These are phyloP conservation scores for Chrysina gloriosa DNA, from an alignment of 2,888 invertebrate genomes.

Conservation along the genomic window DNA sequence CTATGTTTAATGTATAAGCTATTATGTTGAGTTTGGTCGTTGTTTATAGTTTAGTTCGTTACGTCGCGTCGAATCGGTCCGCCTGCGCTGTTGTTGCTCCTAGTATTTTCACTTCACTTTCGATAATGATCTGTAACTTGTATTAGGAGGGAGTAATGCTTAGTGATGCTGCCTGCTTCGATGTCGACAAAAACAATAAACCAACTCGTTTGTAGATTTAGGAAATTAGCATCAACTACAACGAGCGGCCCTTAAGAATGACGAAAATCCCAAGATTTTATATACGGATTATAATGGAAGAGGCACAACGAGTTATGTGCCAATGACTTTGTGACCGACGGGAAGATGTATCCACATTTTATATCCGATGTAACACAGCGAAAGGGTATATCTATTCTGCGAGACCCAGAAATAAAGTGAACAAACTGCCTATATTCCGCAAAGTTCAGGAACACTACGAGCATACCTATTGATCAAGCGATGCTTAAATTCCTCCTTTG, in stretches of 20 bases:
- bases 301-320: constrained; percentile 16
- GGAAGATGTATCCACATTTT: constrained; percentile 11
- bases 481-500: too few relatives aligned
- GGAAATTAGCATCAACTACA: constrained; percentile 55
- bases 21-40: constrained; percentile 63
- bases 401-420: too few relatives aligned
- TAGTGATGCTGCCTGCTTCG: constrained; percentile 22
- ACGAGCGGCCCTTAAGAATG: not conserved
- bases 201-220: constrained; percentile 56
- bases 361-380: constrained; percentile 12
- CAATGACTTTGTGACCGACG: constrained; percentile 20
- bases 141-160: constrained; percentile 42
- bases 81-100: constrained; percentile 56
- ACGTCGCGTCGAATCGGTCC: constrained; percentile 53
- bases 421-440: too few relatives aligned
- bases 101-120: constrained; percentile 55
- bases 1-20: constrained; percentile 64
- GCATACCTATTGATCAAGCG: too few relatives aligned
- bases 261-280: not conserved
- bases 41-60: constrained; percentile 63
- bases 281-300: constrained; percentile 22
- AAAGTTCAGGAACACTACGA: too few relatives aligned
- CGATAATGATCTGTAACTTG: constrained; percentile 60
- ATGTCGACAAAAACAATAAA: constrained; percentile 55
- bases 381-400: too few relatives aligned